phyloP scores from a whole-genome alignment of 1,140 invertebrate genomes.

The Apocrypta bakeri region DNA sequence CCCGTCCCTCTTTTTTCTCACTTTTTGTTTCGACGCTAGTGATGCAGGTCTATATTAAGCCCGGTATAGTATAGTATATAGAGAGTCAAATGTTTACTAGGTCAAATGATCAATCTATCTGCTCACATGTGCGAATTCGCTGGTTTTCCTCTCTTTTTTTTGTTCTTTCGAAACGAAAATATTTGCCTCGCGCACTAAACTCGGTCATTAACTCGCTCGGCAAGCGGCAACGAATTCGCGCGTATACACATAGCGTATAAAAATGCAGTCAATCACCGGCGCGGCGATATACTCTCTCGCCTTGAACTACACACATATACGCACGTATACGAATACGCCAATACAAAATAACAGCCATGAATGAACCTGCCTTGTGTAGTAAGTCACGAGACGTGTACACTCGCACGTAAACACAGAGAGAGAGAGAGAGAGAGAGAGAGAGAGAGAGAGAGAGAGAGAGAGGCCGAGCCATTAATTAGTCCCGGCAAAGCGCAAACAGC shows the following conservation, averaged over 20 bases:
- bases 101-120: not conserved
- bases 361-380: not conserved
- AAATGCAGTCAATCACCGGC: not conserved
- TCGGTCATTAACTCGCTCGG: not conserved
- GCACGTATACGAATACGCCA: not conserved
- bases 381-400: not conserved
- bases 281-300: not conserved
- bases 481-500: not conserved
- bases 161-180: no score
- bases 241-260: no score
- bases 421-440: not conserved
- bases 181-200: not conserved
- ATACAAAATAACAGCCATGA: not conserved
- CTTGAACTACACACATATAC: not conserved
- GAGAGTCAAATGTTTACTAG: no score
- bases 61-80: no score
- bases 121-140: no score
- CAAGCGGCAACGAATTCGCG: no score
- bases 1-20: no score
- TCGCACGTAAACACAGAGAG: not conserved
- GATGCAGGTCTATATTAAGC: no score
- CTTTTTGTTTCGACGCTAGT: not conserved
- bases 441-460: not conserved
- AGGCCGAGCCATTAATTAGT: constrained; percentile 3
- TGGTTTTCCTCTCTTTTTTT: no score